Conservation (phyloP, 2,113 vertebrate genomes). For the Nanorana parkeri region DNA sequence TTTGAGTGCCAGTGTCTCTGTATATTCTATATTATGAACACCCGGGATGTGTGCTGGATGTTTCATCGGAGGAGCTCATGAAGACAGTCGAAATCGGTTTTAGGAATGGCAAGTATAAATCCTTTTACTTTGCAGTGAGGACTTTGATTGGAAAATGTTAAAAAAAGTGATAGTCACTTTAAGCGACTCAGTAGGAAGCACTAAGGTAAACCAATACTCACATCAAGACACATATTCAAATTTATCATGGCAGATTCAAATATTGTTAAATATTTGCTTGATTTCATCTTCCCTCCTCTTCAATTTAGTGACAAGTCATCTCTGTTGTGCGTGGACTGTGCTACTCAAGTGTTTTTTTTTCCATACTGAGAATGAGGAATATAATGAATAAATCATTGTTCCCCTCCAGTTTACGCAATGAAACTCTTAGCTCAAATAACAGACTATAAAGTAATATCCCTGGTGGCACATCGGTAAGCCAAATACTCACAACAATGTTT, state of each 20-base stretch:
- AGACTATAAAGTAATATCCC: conserved; percentile 46
- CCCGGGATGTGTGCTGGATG: too few species aligned
- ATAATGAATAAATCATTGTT: conserved; percentile 44
- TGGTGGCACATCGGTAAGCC: conserved; percentile 26
- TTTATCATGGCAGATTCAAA: not conserved
- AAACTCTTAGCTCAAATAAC: conserved; percentile 49
- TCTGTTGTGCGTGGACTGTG: not conserved
- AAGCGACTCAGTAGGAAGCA: too few species aligned
- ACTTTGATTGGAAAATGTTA: too few species aligned
- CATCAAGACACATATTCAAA: too few species aligned
- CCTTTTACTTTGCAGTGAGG: too few species aligned
- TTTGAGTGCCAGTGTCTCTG: too few species aligned
- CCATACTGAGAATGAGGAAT: not conserved
- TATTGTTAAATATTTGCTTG: not conserved
- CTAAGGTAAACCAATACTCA: too few species aligned
- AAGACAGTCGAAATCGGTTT: too few species aligned
- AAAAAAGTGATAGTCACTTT: too few species aligned
- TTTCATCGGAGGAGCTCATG: too few species aligned
- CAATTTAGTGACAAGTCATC: not conserved
- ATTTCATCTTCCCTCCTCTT: conserved; percentile 1
- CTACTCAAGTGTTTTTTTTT: not conserved
- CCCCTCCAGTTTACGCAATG: conserved; percentile 25
- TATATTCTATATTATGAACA: too few species aligned
- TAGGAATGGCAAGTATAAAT: too few species aligned
- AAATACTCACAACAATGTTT: conserved; percentile 47